Base-by-base conservation (phyloP, 2,888 invertebrate species). In the Hirtodrosophila trivittata region DNA sequence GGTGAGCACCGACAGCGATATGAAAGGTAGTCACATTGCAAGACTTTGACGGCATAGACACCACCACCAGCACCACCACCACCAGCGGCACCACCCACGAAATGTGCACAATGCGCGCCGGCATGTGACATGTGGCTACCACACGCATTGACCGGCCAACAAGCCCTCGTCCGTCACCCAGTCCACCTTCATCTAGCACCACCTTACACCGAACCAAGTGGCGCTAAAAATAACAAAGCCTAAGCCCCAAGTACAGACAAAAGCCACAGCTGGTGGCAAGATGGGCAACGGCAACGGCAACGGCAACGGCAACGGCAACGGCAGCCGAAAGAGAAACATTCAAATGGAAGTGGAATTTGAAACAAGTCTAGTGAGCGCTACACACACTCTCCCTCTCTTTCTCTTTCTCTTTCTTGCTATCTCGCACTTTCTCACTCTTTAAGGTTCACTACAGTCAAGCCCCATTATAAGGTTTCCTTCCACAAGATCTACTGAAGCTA, bases 51-150 rank as follows among this genome's bases (percentile, higher is more conserved):
- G 55, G 59, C 49, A 51, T 41, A 9, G 25, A 52, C 38, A 43
- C 42, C 25, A 37, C 33, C 46, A 21, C 21, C 10, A 46, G 8
- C n/a, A n/a, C n/a, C n/a, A n/a, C n/a, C n/a, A n/a, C n/a, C 49
- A 54, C 45, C 16, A 18, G 4, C 25, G 9, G 6, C 12, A 30
- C 9, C 37, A 68, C 14, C 63, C 56, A 18, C 46, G 13, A 65
- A 50, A 59, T 66, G 58, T 33, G 46, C 39, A 52, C 50, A 49
- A 38, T 52, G 26, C 41, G 66, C 47, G 28, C 41, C 33, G 68
- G 76, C 77, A 84, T 70, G 77, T 73, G 77, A 78, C 78, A 78
- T 60, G 77, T 68, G 73, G 73, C 69, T 30, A 56, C 71, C 71
- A 72, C 71, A 72, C 71, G 71, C 71, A 72, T 42, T 59, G 71